Evolutionary conservation across 1,140 invertebrate genomes (phyloP), one percentile per base, ranked within the genome.

Genomic region (Babylonia areolata): DNA sequence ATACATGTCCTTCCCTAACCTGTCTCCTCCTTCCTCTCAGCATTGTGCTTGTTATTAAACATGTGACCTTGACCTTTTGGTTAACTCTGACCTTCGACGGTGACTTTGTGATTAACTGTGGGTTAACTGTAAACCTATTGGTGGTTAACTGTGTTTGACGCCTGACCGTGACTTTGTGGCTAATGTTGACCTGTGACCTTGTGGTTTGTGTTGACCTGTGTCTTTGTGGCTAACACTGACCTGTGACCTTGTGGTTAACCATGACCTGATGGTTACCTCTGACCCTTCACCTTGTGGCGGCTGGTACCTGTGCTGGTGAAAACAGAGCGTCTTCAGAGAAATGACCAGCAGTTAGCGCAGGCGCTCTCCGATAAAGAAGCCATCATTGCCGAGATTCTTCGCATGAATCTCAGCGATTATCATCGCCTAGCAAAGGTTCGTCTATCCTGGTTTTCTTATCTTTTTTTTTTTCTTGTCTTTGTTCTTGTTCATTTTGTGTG

Each of bases 301-400:
- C 46, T 23, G 28, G 5, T 5, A 5, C 58, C 20, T 6, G 5
- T 69, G 17, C n/a, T 71, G 58, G 37, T 33, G 42, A 23, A 9
- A 33, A 35, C 54, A 86, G 81, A 86, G 84, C 51, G 79, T 46
- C 78, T 88, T 42, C 42, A 83, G 37, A 81, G 88, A 31, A 80
- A 81, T 5, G 89, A 90, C 81, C 83, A 90, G 58, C 39, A 42
- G 17, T 58, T 90, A 39, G 85, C 85, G 31, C 84, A 84, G 28
- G 80, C 75, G 37, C 51, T 90, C n/a, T 37, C 79, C 37, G 88
- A 90, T 75, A 88, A 87, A 85, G 86, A 86, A 71, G 78, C 86
- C 71, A 87, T 90, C 33, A 80, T 87, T 71, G 86, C 89, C 15
- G 73, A 87, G 81, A 79, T 87, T 46, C 85, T 87, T 31, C 51